phyloP scores from a whole-genome alignment of 2,888 invertebrate species.

The Andrena bucephala region DNA sequence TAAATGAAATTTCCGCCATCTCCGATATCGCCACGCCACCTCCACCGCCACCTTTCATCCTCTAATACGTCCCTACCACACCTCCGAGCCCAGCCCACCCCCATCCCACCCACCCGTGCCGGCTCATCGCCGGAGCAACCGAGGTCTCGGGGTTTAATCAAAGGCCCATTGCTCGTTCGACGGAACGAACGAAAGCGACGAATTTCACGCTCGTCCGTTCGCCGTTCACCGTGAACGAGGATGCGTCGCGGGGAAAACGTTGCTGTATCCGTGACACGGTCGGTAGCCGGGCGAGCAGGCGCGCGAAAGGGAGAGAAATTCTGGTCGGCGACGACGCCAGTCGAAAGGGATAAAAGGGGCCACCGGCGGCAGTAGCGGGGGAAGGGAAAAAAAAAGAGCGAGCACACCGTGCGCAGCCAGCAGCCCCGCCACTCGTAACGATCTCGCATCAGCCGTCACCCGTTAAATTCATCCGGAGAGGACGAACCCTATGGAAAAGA shows the following conservation, averaged over 20 bases:
- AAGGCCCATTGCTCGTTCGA: constrained; percentile 80
- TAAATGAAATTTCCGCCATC: constrained; percentile 85
- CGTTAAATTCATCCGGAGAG: constrained; percentile 79
- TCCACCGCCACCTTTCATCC: constrained; percentile 61
- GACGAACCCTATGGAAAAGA: constrained; percentile 78
- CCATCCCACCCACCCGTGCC: constrained; percentile 52
- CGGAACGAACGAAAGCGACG: constrained; percentile 75
- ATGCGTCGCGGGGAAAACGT: constrained; percentile 48
- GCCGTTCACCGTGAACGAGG: constrained; percentile 22
- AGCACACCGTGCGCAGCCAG: constrained; percentile 64
- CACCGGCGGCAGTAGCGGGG: constrained; percentile 8
- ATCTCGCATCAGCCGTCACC: constrained; percentile 79
- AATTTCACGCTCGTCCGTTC: constrained; percentile 71
- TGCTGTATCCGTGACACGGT: constrained; percentile 38
- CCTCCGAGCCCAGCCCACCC: constrained; percentile 48
- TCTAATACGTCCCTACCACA: constrained; percentile 42
- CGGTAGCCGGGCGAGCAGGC: constrained; percentile 1
- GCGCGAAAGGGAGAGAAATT: constrained; percentile 17
- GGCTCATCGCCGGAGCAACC: constrained; percentile 57
- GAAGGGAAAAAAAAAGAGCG: constrained; percentile 54
- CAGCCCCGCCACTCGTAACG: constrained; percentile 76
- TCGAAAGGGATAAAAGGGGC: constrained; percentile 42
- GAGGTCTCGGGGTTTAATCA: constrained; percentile 80
- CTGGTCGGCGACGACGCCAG: constrained; percentile 42
- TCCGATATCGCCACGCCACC: constrained; percentile 82